Conservation (phyloP, 1,140 invertebrate genomes). For the Ceratoteleas bidentatus region DNA sequence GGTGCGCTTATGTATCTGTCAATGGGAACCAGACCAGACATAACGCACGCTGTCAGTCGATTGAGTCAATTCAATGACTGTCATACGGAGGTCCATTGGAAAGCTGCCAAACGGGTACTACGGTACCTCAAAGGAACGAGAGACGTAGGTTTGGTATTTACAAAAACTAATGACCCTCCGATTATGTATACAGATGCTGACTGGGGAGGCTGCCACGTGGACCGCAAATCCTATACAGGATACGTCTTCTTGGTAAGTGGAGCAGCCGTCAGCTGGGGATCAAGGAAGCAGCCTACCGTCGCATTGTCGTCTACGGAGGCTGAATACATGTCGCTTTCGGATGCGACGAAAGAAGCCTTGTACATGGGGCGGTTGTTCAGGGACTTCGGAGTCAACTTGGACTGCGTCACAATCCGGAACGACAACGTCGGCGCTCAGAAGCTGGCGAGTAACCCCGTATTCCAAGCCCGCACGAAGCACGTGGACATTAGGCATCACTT, state of each 20-base stretch:
- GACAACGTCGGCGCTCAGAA: background rate
- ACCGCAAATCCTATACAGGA: background rate
- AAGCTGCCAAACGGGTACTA: background rate
- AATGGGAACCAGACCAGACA: background rate
- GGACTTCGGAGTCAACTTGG: background rate
- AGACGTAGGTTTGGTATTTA: background rate
- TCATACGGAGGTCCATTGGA: background rate
- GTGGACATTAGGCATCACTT: conserved; percentile 5
- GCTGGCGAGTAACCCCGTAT: background rate
- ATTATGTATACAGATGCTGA: conserved; percentile 1
- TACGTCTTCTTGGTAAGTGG: background rate
- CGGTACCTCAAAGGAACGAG: background rate
- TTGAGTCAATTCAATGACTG: conserved; percentile 1
- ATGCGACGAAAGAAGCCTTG: background rate
- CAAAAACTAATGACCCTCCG: conserved; percentile 1
- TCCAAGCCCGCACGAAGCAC: background rate
- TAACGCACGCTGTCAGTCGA: background rate
- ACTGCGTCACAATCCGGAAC: background rate
- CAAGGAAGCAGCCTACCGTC: background rate
- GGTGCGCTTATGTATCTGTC: conserved; percentile 2
- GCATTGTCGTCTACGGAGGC: background rate
- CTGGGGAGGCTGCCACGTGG: background rate
- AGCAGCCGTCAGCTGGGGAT: background rate
- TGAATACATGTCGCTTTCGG: background rate
- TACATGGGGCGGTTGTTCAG: background rate